Evolutionary conservation across 2,797 vertebrate species (phyloP).

Genomic region (Diplodus puntazzo): DNA sequence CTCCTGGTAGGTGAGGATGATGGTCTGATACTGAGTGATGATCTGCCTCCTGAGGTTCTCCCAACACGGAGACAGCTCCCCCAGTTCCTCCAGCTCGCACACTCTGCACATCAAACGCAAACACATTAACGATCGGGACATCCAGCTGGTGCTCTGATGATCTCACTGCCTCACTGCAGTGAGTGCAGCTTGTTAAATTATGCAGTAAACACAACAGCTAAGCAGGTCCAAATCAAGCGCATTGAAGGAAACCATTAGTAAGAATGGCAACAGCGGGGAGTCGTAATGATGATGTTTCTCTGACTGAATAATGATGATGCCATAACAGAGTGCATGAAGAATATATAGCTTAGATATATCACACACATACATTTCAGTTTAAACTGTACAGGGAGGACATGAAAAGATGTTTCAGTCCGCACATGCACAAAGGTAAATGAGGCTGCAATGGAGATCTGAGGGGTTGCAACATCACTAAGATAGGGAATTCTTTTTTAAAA

Average conservation of each 20-base stretch:
- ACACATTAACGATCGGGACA: conserved; percentile 16
- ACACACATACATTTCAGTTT: not conserved
- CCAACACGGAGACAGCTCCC: conserved; percentile 97
- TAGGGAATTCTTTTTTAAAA: too few species aligned
- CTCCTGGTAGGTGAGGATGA: conserved; percentile 99
- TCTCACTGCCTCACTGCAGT: conserved; percentile 8
- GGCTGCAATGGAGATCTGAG: too few species aligned
- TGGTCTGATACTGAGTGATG: conserved; percentile 97
- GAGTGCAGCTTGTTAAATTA: not conserved
- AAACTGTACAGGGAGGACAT: not conserved
- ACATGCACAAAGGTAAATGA: not conserved
- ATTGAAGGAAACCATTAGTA: not conserved
- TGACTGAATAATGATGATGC: not conserved
- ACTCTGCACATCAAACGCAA: conserved; percentile 84
- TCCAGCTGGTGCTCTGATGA: conserved; percentile 21
- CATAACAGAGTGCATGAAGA: not conserved
- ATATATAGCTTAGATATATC: not conserved
- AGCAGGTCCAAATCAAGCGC: conserved; percentile 9
- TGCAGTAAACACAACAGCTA: not conserved
- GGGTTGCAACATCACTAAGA: not conserved
- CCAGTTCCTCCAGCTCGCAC: conserved; percentile 97
- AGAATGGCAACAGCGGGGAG: not conserved
- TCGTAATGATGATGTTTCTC: not conserved
- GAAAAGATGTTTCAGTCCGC: not conserved
- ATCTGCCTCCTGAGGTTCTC: conserved; percentile 98